phyloP scores from a whole-genome alignment of 2,888 invertebrate genomes.

The Meganola albula region DNA sequence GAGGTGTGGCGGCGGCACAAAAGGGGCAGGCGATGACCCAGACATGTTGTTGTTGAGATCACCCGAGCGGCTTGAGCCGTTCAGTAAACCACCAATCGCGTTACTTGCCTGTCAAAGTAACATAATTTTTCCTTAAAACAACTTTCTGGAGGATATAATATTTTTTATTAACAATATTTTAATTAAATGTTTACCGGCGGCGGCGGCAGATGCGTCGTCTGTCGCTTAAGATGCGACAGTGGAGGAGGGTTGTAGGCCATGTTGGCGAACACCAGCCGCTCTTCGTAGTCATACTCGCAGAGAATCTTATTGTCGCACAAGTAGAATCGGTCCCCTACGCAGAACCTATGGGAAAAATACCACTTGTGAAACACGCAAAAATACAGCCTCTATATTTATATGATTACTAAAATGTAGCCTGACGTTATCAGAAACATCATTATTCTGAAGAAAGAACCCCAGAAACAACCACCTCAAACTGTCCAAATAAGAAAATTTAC shows the following conservation, averaged over 20 bases:
- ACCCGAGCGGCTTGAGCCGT: slow-evolving; percentile 75
- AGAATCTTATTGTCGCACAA: slow-evolving; percentile 98
- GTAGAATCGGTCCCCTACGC: slow-evolving; percentile 98
- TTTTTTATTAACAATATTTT: too few relatives aligned
- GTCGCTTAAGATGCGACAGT: slow-evolving; percentile 86
- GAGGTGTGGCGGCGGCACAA: slow-evolving; percentile 73
- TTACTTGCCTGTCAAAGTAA: slow-evolving; percentile 58
- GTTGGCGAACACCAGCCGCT: slow-evolving; percentile 95
- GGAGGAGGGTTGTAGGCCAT: slow-evolving; percentile 94
- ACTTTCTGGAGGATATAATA: too few relatives aligned
- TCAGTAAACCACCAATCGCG: slow-evolving; percentile 72
- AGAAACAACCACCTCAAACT: slow-evolving; percentile 50
- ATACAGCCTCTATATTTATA: too few relatives aligned
- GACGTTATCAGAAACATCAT: slow-evolving; percentile 45
- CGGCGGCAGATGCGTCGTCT: slow-evolving; percentile 79
- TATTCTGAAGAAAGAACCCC: slow-evolving; percentile 41
- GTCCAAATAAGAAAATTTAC: slow-evolving; percentile 68
- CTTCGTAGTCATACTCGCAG: slow-evolving; percentile 98
- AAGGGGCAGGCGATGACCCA: slow-evolving; percentile 65
- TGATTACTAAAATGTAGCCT: slow-evolving; percentile 17
- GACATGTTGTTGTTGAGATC: slow-evolving; percentile 85
- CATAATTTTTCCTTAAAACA: too few relatives aligned
- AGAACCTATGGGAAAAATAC: slow-evolving; percentile 84
- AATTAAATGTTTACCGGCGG: slow-evolving; percentile 77
- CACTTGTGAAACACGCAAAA: too few relatives aligned